Evolutionary conservation across 2,113 vertebrate genomes (phyloP).

Genomic region (Vombatus ursinus): DNA sequence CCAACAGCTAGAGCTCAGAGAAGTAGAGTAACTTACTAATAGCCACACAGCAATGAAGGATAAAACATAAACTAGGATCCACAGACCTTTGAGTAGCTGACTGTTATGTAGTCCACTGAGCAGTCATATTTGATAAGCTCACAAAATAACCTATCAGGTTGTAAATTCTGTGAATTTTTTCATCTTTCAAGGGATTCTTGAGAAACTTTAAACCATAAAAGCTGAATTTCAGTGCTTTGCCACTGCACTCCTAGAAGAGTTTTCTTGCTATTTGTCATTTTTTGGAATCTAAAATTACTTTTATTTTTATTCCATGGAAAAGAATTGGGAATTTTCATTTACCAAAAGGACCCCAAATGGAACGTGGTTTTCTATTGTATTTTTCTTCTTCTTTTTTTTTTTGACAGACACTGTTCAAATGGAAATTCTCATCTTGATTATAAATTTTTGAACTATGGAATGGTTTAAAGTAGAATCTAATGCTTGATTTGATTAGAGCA

Average conservation of each 20-base stretch:
- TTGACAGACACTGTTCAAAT: constrained; percentile 47
- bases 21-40: not conserved
- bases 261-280: constrained; percentile 28
- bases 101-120: not conserved
- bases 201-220: not conserved
- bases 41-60: not conserved
- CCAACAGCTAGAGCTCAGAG: not conserved
- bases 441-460: constrained; percentile 47
- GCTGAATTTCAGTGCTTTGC: constrained; percentile 33
- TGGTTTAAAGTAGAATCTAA: constrained; percentile 62
- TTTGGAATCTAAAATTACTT: constrained; percentile 39
- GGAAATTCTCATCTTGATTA: constrained; percentile 37
- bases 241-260: constrained; percentile 26
- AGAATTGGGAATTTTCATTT: constrained; percentile 38
- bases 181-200: constrained; percentile 38
- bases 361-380: not conserved
- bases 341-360: not conserved
- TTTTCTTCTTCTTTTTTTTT: not conserved
- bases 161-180: not conserved
- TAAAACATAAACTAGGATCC: constrained; percentile 17
- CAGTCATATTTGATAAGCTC: not conserved
- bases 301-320: constrained; percentile 39
- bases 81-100: not conserved
- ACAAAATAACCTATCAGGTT: not conserved
- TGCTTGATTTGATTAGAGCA: constrained; percentile 61